These are phyloP conservation scores for Synodontis membranacea DNA, from an alignment of 2,113 vertebrate genomes.

Conservation along the genomic window DNA sequence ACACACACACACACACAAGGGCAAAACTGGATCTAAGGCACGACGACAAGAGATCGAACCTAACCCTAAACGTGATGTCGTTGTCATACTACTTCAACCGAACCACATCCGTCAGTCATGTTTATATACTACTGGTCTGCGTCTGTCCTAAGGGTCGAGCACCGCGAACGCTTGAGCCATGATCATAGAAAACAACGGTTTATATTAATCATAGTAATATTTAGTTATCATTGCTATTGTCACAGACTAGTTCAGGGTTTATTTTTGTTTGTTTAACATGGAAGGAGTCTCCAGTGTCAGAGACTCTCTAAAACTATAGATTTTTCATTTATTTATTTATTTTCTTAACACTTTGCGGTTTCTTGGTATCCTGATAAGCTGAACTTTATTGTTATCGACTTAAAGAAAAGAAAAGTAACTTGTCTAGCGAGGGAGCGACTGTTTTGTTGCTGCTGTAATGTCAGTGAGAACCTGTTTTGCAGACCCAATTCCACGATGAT, in stretches of 20 bases:
- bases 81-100: not conserved
- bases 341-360: not conserved
- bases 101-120: not conserved
- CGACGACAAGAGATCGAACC: not conserved
- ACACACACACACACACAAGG: too few species aligned
- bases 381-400: not conserved
- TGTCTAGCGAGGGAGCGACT: not conserved
- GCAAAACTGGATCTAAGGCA: not conserved
- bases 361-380: not conserved
- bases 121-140: not conserved
- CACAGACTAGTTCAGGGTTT: not conserved
- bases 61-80: not conserved
- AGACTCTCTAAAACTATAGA: not conserved
- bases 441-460: not conserved
- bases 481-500: not conserved
- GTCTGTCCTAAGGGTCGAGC: not conserved
- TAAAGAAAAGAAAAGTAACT: not conserved
- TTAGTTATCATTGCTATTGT: not conserved
- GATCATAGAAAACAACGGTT: not conserved
- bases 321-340: too few species aligned
- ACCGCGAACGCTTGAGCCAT: not conserved
- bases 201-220: not conserved
- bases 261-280: not conserved
- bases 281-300: not conserved
- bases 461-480: not conserved